Base-by-base conservation (phyloP, 2,888 invertebrate species). In the Cybosia mesomella region DNA sequence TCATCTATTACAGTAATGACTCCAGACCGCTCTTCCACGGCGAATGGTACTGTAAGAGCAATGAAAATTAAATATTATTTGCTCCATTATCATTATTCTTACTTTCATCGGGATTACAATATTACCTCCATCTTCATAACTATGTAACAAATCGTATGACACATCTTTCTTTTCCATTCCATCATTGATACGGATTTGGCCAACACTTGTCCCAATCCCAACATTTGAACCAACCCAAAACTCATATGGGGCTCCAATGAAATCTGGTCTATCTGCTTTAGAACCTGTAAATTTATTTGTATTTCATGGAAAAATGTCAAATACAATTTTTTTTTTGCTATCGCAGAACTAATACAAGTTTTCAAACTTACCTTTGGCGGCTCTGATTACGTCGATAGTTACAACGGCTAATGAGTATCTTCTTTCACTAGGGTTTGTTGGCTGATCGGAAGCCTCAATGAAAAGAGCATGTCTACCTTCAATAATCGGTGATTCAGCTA, bases 181-280 rank as follows among this genome's bases (percentile, higher is more conserved):
- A 66, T 97, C 96, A 36, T 97, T 97, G 1, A 98, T 96, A 72
- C 97, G 95, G 63, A 98, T 97, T 91, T 98, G 98, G 0, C 98
- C 98, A 57, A 98, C 97, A 78, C 98, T 98, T 0, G 98, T 97
- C 11, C 98, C 98, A 72, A 98, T 95, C 0, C 97, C 97, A 8
- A 98, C 98, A 83, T 97, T 97, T n/a, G 96, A 96, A 0, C 98
- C 98, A 39, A 98, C 98, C 98, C 98, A 98, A 88, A 98, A 98
- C 84, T 98, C 98, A 82, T 98, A 98, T 0, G 98, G 98, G 0
- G 98, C 96, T 34, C 98, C 98, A 28, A 98, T 95, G 79, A 98
- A 98, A 83, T 97, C 97, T 2, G 98, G 98, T 49, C 95, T 95
- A 64, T 96, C 96, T 59, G 92, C 87, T 81, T 91, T 91, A 58